Evolutionary conservation across 2,113 vertebrate species (phyloP).

Genomic region (Hippocampus mohnikei): DNA sequence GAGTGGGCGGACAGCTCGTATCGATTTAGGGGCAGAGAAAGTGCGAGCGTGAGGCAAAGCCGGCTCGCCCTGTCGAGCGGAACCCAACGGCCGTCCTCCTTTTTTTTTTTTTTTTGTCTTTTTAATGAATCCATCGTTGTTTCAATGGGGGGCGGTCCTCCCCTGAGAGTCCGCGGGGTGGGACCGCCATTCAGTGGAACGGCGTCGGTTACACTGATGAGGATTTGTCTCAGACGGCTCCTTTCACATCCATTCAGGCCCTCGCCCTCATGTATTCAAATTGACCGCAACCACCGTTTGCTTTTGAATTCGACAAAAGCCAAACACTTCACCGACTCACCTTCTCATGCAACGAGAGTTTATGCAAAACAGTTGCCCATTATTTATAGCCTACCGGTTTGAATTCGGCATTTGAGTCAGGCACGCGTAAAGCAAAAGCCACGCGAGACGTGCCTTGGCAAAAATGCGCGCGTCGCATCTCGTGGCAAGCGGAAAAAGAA

Average conservation of each 20-base stretch:
- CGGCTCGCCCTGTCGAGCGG: slow-evolving; percentile 70
- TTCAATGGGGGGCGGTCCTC: slow-evolving; percentile 75
- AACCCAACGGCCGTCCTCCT: slow-evolving; percentile 63
- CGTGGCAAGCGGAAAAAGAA: neutral
- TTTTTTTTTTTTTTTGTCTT: slow-evolving; percentile 57
- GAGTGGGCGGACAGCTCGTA: slow-evolving; percentile 73
- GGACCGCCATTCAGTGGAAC: slow-evolving; percentile 73
- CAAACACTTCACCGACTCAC: slow-evolving; percentile 43
- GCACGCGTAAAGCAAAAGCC: neutral
- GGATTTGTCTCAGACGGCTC: slow-evolving; percentile 71
- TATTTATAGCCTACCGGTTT: slow-evolving; percentile 38
- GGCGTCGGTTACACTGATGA: slow-evolving; percentile 76
- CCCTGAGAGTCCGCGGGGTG: slow-evolving; percentile 71
- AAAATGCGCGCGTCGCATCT: neutral
- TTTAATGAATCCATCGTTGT: slow-evolving; percentile 62
- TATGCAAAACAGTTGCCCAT: slow-evolving; percentile 64
- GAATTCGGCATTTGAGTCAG: slow-evolving; percentile 13
- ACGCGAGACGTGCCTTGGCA: slow-evolving; percentile 5
- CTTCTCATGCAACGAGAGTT: slow-evolving; percentile 38
- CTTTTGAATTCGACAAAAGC: slow-evolving; percentile 68
- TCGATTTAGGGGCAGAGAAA: slow-evolving; percentile 67
- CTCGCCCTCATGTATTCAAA: slow-evolving; percentile 69
- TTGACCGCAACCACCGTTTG: slow-evolving; percentile 60
- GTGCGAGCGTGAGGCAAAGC: slow-evolving; percentile 56
- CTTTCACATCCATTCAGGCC: slow-evolving; percentile 68